Percentiles rank a stretch among this genome's conserved stretches.
Evolutionary conservation across 2,888 invertebrate species (phyloP).

Genomic region (Pardosa pseudoannulata): DNA sequence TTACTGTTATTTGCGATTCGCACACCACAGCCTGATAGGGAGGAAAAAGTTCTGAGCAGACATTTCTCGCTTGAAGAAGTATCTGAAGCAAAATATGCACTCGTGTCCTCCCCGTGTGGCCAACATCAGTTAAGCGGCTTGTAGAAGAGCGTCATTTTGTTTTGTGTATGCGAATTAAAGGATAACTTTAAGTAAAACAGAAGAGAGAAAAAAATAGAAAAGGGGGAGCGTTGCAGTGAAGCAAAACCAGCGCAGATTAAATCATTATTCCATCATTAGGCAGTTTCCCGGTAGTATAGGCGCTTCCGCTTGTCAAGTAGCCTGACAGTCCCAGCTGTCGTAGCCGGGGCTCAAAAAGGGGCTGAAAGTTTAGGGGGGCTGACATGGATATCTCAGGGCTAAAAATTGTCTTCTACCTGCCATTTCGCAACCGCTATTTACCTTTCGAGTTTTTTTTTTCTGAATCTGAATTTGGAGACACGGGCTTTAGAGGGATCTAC

Average conservation of each 20-base stretch:
- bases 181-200: slow-evolving; percentile 54
- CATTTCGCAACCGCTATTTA: slow-evolving; percentile 68
- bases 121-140: slow-evolving; percentile 33
- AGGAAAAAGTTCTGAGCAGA: slow-evolving; percentile 11
- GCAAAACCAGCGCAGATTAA: slow-evolving; percentile 71
- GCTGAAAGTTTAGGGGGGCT: slow-evolving; percentile 37
- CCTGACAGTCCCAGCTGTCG: slow-evolving; percentile 71
- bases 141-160: slow-evolving; percentile 44
- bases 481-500: slow-evolving; percentile 52
- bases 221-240: slow-evolving; percentile 39
- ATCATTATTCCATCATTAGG: slow-evolving; percentile 73
- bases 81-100: slow-evolving; percentile 24
- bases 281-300: slow-evolving; percentile 46
- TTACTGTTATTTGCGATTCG: not conserved
- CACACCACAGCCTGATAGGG: not conserved
- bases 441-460: slow-evolving; percentile 55
- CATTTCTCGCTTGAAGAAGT: not conserved
- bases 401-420: slow-evolving; percentile 71
- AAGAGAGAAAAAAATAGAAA: slow-evolving; percentile 20
- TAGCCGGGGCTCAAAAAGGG: slow-evolving; percentile 61
- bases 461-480: slow-evolving; percentile 23
- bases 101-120: slow-evolving; percentile 23
- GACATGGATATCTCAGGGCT: slow-evolving; percentile 63
- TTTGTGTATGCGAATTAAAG: slow-evolving; percentile 63
- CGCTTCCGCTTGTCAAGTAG: slow-evolving; percentile 70